Base-by-base conservation (phyloP, 2,888 invertebrate genomes). In the Melinaea marsaeus region DNA sequence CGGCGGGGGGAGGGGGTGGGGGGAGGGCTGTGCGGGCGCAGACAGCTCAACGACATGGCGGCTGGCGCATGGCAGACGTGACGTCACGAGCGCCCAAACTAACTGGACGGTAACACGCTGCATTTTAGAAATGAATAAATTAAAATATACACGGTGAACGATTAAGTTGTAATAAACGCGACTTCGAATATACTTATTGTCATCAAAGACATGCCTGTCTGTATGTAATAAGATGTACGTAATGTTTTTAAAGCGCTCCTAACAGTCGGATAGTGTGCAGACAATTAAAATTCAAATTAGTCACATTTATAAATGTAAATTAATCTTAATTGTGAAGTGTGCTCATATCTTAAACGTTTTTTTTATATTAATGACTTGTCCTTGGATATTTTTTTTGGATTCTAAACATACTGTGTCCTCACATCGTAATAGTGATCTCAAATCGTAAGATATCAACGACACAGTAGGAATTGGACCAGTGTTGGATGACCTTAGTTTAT, bases 11-110 rank as follows among this genome's bases (percentile, higher is more conserved):
- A 79, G 83, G 81, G 79, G 78, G 76, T 42, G 42, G 80, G 79
- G 73, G 65, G 65, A 66, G 66, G 74, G 62, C 72, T 75, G 85
- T 83, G 85, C 84, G 78, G 78, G 82, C 85, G 88, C 85, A 85
- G 88, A 85, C 87, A 80, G 80, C 83, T 81, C 83, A 84, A 81
- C 81, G 83, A 82, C 83, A 84, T 83, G 83, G 83, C 79, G 79
- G 72, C 70, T 55, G 61, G 67, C 70, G 78, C 74, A 63, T 59
- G 78, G 69, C 68, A 77, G 82, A 77, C 80, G 82, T 88, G 88
- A 88, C 89, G 89, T 90, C 88, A 88, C 80, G 69, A 63, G 54
- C 32, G 57, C 54, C 57, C 80, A 83, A 84, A 42, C 42, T 88
- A 83, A 84, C 84, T 82, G 80, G 83, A 81, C 81, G 80, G 80